Evolutionary conservation across 2,113 vertebrate genomes (phyloP).

Genomic region (Micromys minutus): DNA sequence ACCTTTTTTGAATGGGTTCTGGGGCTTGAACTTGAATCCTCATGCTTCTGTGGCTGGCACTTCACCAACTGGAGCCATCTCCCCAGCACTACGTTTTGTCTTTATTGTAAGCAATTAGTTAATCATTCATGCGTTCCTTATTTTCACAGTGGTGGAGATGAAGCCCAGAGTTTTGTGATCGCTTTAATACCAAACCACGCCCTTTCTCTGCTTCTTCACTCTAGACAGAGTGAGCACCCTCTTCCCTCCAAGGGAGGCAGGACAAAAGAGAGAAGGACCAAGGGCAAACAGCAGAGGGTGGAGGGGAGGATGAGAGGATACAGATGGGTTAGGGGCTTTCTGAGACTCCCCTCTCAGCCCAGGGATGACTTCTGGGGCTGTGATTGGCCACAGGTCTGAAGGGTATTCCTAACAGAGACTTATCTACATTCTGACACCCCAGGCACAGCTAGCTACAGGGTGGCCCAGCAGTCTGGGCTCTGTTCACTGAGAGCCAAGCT

Average conservation of each 20-base stretch:
- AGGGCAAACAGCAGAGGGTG: fast-evolving
- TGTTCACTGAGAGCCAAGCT: neutral
- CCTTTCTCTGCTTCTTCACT: neutral
- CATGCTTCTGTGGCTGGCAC: neutral
- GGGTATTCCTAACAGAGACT: neutral
- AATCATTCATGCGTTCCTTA: neutral
- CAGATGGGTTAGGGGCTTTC: fast-evolving
- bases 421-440: neutral
- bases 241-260: neutral
- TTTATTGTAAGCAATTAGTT: neutral
- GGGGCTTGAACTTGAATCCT: neutral
- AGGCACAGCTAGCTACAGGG: too few relatives aligned
- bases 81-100: neutral
- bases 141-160: neutral
- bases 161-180: neutral
- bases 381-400: neutral
- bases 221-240: neutral
- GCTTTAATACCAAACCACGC: neutral
- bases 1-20: too few relatives aligned
- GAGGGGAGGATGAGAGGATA: neutral
- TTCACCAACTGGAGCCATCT: neutral
- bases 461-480: too few relatives aligned
- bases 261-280: neutral
- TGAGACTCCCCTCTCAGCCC: neutral
- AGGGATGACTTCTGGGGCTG: neutral